Conservation (phyloP, 2,888 invertebrate genomes). For the Deroplatys truncata region DNA sequence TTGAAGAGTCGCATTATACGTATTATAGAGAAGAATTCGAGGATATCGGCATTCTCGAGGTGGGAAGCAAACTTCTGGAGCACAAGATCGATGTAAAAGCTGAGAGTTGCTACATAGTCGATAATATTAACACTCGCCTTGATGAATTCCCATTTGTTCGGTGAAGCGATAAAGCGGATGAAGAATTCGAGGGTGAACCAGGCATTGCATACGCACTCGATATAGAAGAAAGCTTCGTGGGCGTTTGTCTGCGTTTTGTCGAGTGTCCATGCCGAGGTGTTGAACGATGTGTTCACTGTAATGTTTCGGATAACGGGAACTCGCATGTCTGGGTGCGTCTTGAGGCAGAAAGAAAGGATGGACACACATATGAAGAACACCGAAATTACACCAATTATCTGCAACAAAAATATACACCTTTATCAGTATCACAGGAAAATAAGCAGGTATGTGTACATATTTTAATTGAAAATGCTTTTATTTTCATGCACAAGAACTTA, state of each 20-base stretch:
- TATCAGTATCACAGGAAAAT: too few relatives aligned
- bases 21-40: slow-evolving; percentile 97
- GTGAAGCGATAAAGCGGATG: slow-evolving; percentile 82
- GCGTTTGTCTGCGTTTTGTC: slow-evolving; percentile 93
- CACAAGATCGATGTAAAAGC: slow-evolving; percentile 93
- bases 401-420: slow-evolving; percentile 45
- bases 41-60: slow-evolving; percentile 89
- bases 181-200: slow-evolving; percentile 99
- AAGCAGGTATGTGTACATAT: not conserved
- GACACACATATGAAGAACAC: slow-evolving; percentile 99
- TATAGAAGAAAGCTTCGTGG: slow-evolving; percentile 96
- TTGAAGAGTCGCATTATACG: slow-evolving; percentile 97
- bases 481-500: not conserved
- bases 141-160: slow-evolving; percentile 88
- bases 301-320: slow-evolving; percentile 83
- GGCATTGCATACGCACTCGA: slow-evolving; percentile 96
- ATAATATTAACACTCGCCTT: slow-evolving; percentile 97
- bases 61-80: slow-evolving; percentile 87
- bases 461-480: not conserved
- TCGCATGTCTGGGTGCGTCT: slow-evolving; percentile 98
- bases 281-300: slow-evolving; percentile 70
- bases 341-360: slow-evolving; percentile 98
- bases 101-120: slow-evolving; percentile 97
- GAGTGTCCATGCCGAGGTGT: slow-evolving; percentile 74
- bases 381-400: slow-evolving; percentile 97